These are phyloP conservation scores for Synaphobranchus kaupii DNA, from an alignment of 2,797 vertebrate species.

Conservation along the genomic window DNA sequence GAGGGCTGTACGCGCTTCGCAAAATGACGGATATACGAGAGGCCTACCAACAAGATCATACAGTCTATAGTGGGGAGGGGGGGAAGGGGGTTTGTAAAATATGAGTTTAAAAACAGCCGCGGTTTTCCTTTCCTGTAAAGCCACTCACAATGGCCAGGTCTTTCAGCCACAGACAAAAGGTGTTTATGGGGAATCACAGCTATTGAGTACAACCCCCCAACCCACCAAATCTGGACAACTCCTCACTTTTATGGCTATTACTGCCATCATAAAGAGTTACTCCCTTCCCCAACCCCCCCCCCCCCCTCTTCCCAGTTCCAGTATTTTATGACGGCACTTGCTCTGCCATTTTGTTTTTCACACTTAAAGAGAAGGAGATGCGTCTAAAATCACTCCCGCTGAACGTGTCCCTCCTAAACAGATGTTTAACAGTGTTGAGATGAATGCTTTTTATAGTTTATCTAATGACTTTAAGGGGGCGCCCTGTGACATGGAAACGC, in stretches of 20 bases:
- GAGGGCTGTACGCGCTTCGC: background rate
- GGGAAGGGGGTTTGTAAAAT: background rate
- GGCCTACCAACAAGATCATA: background rate
- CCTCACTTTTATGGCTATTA: slow-evolving; percentile 67
- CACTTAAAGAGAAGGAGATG: background rate
- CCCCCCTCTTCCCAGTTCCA: slow-evolving; percentile 51
- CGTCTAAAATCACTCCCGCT: background rate
- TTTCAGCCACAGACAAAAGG: slow-evolving; percentile 65
- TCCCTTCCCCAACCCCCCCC: slow-evolving; percentile 54
- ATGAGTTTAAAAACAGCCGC: background rate
- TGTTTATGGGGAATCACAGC: slow-evolving; percentile 69
- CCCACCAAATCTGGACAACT: slow-evolving; percentile 59
- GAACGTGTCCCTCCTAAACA: slow-evolving; percentile 13
- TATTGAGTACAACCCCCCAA: slow-evolving; percentile 64
- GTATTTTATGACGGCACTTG: slow-evolving; percentile 49
- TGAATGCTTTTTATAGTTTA: slow-evolving; percentile 72
- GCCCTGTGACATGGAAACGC: background rate
- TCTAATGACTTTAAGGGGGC: slow-evolving; percentile 36
- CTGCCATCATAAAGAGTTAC: slow-evolving; percentile 58
- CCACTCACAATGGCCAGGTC: slow-evolving; percentile 45
- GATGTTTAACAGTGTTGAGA: slow-evolving; percentile 50
- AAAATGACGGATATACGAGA: background rate
- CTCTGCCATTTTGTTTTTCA: background rate
- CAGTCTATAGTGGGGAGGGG: background rate
- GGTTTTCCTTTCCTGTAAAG: slow-evolving; percentile 4